phyloP scores from a whole-genome alignment of 2,888 invertebrate species.

The Perizoma flavofasciatum region DNA sequence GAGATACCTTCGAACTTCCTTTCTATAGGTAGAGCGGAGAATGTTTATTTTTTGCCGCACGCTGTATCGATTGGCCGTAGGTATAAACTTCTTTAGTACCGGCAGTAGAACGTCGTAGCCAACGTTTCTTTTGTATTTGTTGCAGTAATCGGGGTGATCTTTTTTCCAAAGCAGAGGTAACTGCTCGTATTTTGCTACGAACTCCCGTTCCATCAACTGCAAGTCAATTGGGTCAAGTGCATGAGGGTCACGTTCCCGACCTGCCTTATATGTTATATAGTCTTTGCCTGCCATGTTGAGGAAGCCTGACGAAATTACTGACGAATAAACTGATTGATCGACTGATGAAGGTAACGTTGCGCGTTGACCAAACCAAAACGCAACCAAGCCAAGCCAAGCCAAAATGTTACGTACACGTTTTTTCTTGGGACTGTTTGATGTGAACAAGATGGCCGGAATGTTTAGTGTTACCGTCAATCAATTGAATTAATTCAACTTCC shows the following conservation, averaged over 20 bases:
- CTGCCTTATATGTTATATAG: too few relatives aligned
- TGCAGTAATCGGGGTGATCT: constrained; percentile 46
- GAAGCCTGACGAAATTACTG: constrained; percentile 28
- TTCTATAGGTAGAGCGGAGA: constrained; percentile 50
- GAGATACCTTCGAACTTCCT: constrained; percentile 44
- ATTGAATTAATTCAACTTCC: too few relatives aligned
- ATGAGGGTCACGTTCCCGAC: too few relatives aligned
- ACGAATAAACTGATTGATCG: constrained; percentile 27
- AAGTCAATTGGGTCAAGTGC: constrained; percentile 24
- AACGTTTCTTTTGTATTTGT: constrained; percentile 46
- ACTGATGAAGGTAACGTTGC: constrained; percentile 25
- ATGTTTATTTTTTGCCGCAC: constrained; percentile 54
- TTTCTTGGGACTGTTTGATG: not conserved
- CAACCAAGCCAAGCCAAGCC: constrained; percentile 14
- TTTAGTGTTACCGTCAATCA: not conserved
- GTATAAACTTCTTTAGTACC: constrained; percentile 43
- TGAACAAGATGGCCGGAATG: not conserved
- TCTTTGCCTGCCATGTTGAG: constrained; percentile 11
- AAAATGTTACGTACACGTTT: not conserved
- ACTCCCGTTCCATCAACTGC: constrained; percentile 41
- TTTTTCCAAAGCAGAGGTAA: constrained; percentile 48
- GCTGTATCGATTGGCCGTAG: constrained; percentile 39
- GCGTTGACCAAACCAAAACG: not conserved
- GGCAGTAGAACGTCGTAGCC: constrained; percentile 43
- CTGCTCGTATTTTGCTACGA: constrained; percentile 46